Evolutionary conservation across 2,888 invertebrate species (phyloP), one percentile per base, ranked within the genome.

Genomic region (Girardia tigrina): DNA sequence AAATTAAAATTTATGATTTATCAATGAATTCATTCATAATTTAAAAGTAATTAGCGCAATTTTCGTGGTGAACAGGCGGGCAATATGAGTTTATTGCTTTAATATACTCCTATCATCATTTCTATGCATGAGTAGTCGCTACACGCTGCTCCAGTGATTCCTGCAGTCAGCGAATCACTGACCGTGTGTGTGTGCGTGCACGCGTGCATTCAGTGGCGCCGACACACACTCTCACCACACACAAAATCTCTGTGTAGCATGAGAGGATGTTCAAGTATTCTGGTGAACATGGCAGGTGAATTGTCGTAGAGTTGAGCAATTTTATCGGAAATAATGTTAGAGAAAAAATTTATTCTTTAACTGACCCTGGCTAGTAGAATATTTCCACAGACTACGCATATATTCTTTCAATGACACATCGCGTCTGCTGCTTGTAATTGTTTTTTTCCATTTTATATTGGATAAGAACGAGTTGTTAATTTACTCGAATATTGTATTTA

Each of bases 311-410:
- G n/a, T 56, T 56, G n/a, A 56, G 56, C 23, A 20, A 23, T n/a
- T 8, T 56, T n/a, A 12, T 12, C 56, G 8, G 56, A 56, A 56
- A 56, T 4, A 56, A 12, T 20, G 36, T 12, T 36, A 36, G 56
- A 56, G n/a, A 56, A 56, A 56, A 56, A 12, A 20, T 23, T 56
- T 16, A 16, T 56, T 56, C n/a, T 56, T 23, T 56, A 56, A 56
- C 56, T 56, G 56, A 56, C 56, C 56, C 56, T 56, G n/a, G n/a
- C 56, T n/a, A n/a, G 56, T 56, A 23, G 36, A 56, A 56, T 56
- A 56, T 56, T 56, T 56, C 23, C n/a, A 4, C 56, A 16, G 56
- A 56, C 4, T 12, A 56, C 56, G 23, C 56, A 56, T 36, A n/a
- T 56, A 56, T n/a, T 12, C 4, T 56, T 4, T 20, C 56, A 56